Base-by-base conservation (phyloP, 2,113 vertebrate species). In the Piprites chloris region DNA sequence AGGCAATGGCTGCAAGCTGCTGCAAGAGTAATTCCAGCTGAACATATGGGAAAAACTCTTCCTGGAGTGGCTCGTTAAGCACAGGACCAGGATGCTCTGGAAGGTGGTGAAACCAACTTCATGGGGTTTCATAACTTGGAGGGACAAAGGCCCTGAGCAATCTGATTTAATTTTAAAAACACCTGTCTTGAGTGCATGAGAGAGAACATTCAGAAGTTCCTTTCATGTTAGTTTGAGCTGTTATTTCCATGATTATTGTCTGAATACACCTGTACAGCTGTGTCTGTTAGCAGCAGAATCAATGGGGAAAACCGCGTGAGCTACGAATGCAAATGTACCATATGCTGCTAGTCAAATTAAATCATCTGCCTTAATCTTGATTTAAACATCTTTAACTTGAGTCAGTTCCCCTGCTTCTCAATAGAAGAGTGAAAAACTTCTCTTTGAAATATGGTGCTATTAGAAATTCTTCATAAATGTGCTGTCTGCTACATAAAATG, bases 391-490 rank as follows among this genome's bases (percentile, higher is more conserved):
- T 83, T 79, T 1, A 2, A 20, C 26, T 58, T 32, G 61, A 44
- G 22, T 59, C 90, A 37, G 26, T 89, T 93, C 33, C 24, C 9
- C 4, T 89, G 16, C 44, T 30, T 89, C 19, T 93, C 26, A 9
- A 30, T n/a, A 59, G 30, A 62, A 63, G 26, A 67, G 35, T 47
- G 39, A 61, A 90, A 89, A 66, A 14, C 32, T 84, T 79, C 10
- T 35, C 18, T 55, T 71, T 92, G 71, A 82, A 88, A 33, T 50
- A 18, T 3, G 11, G 28, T 86, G 15, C 23, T 84, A 10, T 74
- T 84, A 67, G 13, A 79, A 15, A 39, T 55, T 0, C 0, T 56
- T 87, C 11, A 3, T 78, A 66, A 85, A 26, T 0, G 0, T 56
- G 28, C 59, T 5, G 1, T 62, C 46, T 76, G 37, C 50, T 53